Percentiles rank a stretch among this genome's conserved stretches.
Conservation (phyloP, 2,797 vertebrate species). For the Thaleichthys pacificus region DNA sequence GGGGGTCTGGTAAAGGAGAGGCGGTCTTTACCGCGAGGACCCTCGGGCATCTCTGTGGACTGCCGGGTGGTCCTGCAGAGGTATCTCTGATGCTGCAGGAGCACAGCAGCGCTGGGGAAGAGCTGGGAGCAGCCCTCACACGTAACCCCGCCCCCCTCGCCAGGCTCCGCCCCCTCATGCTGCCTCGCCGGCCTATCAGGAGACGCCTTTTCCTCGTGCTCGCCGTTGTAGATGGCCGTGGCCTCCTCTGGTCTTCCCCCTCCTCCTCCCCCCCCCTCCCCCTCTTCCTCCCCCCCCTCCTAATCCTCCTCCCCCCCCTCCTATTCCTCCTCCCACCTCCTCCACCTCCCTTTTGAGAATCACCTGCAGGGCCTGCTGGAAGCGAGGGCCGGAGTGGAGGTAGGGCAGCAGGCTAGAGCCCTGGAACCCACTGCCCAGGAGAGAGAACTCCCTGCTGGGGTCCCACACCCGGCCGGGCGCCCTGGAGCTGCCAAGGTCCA, state of each 20-base stretch:
- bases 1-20: conserved; percentile 46
- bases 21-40: conserved; percentile 49
- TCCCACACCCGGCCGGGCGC: conserved; percentile 62
- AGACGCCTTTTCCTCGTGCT: conserved; percentile 45
- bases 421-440: conserved; percentile 66
- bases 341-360: conserved; percentile 71
- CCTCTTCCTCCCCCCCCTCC: too few relatives aligned
- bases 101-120: conserved; percentile 69
- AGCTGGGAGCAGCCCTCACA: conserved; percentile 75
- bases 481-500: conserved; percentile 33
- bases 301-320: conserved; percentile 34
- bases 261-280: conserved; percentile 20
- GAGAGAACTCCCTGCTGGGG: conserved; percentile 58
- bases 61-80: conserved; percentile 70
- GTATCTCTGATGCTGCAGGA: conserved; percentile 76
- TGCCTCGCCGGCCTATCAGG: conserved; percentile 31
- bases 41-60: conserved; percentile 46
- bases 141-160: conserved; percentile 47
- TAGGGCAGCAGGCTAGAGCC: conserved; percentile 69
- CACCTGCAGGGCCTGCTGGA: conserved; percentile 76
- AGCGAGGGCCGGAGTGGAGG: conserved; percentile 68
- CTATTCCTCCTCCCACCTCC: conserved; percentile 41
- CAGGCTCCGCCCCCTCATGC: conserved; percentile 20
- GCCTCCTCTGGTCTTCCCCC: conserved; percentile 40
- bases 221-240: conserved; percentile 43